Base-by-base conservation (phyloP, 2,888 invertebrate genomes). In the Rhogogaster chlorosoma region DNA sequence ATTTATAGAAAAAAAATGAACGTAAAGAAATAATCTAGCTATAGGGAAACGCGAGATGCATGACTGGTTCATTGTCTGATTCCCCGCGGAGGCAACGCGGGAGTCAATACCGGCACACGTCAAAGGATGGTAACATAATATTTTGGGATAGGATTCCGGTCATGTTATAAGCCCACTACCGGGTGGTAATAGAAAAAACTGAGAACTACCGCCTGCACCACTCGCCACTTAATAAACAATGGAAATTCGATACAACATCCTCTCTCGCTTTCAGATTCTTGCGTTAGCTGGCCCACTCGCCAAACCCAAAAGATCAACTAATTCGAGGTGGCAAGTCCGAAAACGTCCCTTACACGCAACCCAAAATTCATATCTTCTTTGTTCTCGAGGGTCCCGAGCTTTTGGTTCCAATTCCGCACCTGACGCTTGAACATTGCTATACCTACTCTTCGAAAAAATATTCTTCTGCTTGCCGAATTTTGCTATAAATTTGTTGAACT, bases 91-190 rank as follows among this genome's bases (percentile, higher is more conserved):
- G 83, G 42, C 83, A 83, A 42, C 83, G 83, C 83, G 83, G 83
- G 83, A 83, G 83, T 83, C 83, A 70, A 67, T n/a, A n/a, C 67
- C 83, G 83, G 83, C 83, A 45, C 26, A 80, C 88, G 89, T 91
- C 91, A 91, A 92, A 91, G 90, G 87, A 86, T 70, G 9, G 92
- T 92, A 93, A 93, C 90, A 86, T 87, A 91, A 92, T 92, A 92
- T 91, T 92, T 91, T 90, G 86, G 85, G 86, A 88, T 89, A 87
- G 87, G 86, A 88, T 89, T 89, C 87, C 87, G 87, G 87, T 86
- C 80, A 86, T 75, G 86, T 45, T 10, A 73, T 45, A 36, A 26
- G 61, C 38, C 87, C 86, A 88, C 89, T 89, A 88, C 89, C 89
- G 89, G 87, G 87, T 88, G 89, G 88, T 85, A 86, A 64, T 84